Evolutionary conservation across 2,113 vertebrate genomes (phyloP), one percentile per base, ranked within the genome.

Genomic region (Myocastor coypus): DNA sequence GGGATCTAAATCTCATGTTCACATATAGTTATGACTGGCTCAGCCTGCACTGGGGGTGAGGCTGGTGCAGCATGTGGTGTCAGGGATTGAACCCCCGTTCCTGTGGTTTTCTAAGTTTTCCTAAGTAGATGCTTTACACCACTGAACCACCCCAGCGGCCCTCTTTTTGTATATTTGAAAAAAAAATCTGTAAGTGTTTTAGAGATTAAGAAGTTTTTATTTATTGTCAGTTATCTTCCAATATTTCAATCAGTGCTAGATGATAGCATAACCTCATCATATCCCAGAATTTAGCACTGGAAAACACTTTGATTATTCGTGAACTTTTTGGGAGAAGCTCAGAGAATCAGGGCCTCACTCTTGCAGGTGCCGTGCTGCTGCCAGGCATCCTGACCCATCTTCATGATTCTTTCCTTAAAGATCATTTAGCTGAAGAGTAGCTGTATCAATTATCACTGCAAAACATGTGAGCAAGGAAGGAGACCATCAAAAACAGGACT

Each of bases 351-450:
- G 22, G 5, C 22, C 59, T 6, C 24, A 4, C 22, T 4, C 59
- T 24, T 61, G 59, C 22, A 20, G 20, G 20, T 4, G n/a, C n/a
- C 22, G 20, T 24, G 59, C 57, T 61, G 20, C 59, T 8, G 5
- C 1, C 22, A 22, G 7, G 22, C 24, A 26, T 26, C 24, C 24
- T 26, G 22, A 63, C 24, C 61, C 24, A 63, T 81, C 40, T 37
- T 26, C 8, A 69, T 61, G 81, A 55, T 16, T 4, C 4, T 84
- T 78, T 55, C 22, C 42, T 89, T 52, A 89, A 87, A 87, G 37
- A 66, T 17, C 46, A 17, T 24, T 94, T 24, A 55, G 46, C 91
- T 94, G 71, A 40, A 92, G 93, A 80, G 59, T 69, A 85, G 87
- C 10, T 34, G 52, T 42, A 82, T 30, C 42, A 28, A 82, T 61